Evolutionary conservation across 2,113 vertebrate species (phyloP), one percentile per base, ranked within the genome.

Genomic region (Neofelis nebulosa): DNA sequence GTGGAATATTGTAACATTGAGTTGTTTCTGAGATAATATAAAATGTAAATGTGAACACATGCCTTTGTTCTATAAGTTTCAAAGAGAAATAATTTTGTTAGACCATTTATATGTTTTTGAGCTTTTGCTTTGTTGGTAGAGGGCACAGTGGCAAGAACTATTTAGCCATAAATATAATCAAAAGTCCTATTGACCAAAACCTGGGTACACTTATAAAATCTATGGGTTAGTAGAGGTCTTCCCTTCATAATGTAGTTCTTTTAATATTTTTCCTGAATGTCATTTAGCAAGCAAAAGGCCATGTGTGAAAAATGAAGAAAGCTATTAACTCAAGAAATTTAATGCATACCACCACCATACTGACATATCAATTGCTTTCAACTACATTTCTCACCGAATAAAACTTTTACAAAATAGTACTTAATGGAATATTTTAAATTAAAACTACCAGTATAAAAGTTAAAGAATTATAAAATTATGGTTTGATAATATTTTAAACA

Each of bases 31-130:
- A 89, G 91, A 96, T 81, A 98, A 98, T 92, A 98, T 95, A 98
- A 98, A 98, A 98, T 97, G 95, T 87, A 98, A 98, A 98, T 94
- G 63, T 48, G 89, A 98, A 95, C 65, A 98, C 11, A 73, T 73
- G 78, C 61, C 85, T 91, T 96, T 97, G 92, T 57, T 97, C 74
- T 91, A 97, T 97, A 98, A 94, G 86, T 98, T 95, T 84, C 61
- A 93, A 97, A 96, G 68, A 92, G 84, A 98, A 97, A 95, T 10
- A 1, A 93, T 65, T 96, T 86, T 97, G 92, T 95, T 97, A 92
- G 97, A 76, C 50, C 21, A 61, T 52, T 74, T n/a, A 52, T 88
- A 38, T 79, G 71, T 38, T 98, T 98, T 84, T 93, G 91, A 97
- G 76, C 79, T 97, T 93, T 95, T 86, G 15, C 84, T 98, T 97